Base-by-base conservation (phyloP, 1,140 invertebrate species). In the Phymorhynchus buccinoides region DNA sequence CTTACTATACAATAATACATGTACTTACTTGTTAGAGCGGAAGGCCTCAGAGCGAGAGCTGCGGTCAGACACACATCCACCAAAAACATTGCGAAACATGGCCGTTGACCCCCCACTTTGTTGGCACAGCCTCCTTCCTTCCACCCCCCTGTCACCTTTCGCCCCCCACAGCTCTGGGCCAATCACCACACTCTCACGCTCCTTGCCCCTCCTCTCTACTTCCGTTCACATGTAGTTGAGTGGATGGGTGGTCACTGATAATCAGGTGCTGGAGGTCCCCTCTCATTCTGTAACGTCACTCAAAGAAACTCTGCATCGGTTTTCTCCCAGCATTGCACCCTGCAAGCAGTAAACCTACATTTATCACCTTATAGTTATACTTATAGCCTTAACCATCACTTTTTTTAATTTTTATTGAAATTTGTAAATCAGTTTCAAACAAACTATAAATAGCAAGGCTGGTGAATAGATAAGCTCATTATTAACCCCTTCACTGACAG, bases 1-100 rank as follows among this genome's bases (percentile, higher is more conserved):
- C n/a, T n/a, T n/a, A n/a, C n/a, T n/a, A n/a, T n/a, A n/a, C n/a
- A 71, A 71, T 30, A 71, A 30, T 7, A n/a, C 14, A 1, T 18
- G 37, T 9, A 79, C 90, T 90, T 88, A 91, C 91, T 91, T 91
- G 86, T 89, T 88, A 85, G 86, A 88, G 78, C 90, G 89, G 85
- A 90, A 88, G 73, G 88, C 88, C 85, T 91, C 91, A 37, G 86
- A 52, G 41, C 86, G 84, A 18, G 91, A 85, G 86, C 91, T 91
- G 88, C 90, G 88, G 86, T 92, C 91, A 78, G 91, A 91, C 42
- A 92, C 91, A 88, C 91, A 92, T 84, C 91, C 91, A 83, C 90
- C 89, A 89, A 92, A 92, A 62, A 92, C 91, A 89, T 90, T 92
- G 39, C 91, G 90, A 82, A 92, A 89, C 91, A 91, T 91, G 85